Base-by-base conservation (phyloP, 2,797 vertebrate species). In the Diplodus sargus region DNA sequence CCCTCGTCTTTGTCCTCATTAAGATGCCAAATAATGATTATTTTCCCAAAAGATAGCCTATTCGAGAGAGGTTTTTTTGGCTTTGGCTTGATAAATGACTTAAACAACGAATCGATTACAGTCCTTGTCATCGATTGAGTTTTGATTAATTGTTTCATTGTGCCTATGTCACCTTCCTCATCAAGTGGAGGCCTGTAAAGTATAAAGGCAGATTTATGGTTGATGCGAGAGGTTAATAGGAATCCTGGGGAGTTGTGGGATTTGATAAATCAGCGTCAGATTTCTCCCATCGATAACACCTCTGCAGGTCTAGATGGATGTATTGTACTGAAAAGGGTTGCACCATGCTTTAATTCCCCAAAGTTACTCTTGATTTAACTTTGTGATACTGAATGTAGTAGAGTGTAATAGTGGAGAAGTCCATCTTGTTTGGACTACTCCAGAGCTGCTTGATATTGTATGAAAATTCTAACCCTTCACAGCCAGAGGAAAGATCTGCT, bases 141-240 rank as follows among this genome's bases (percentile, higher is more conserved):
- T 58, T 22, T 18, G 58, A 67, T n/a, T 13, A 17, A 56, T 69
- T 39, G 14, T n/a, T 52, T 66, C 1, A 22, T 34, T 34, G 22
- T 64, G 15, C 14, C 17, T 76, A 45, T 20, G 25, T 59, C 13
- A 13, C 34, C 20, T 4, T 51, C 47, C 12, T 54, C 9, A 20
- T 17, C 11, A 48, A 74, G 23, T 25, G 17, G 63, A 51, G 53
- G 17, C 43, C 3, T 60, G 39, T 23, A 16, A 69, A 43, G 60
- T 65, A 12, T 52, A 22, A 67, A 70, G 12, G 22, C 20, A 53
- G 74, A 86, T 71, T 80, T 64, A 71, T 79, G 20, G 65, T 23
- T 0, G 3, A 66, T 63, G 23, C 43, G 49, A 43, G 49, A 76
- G 42, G 61, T 79, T 70, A 79, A 68, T 56, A 22, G 22, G n/a